These are phyloP conservation scores for Eurypyga helias DNA, from an alignment of 2,113 vertebrate species.

Conservation along the genomic window DNA sequence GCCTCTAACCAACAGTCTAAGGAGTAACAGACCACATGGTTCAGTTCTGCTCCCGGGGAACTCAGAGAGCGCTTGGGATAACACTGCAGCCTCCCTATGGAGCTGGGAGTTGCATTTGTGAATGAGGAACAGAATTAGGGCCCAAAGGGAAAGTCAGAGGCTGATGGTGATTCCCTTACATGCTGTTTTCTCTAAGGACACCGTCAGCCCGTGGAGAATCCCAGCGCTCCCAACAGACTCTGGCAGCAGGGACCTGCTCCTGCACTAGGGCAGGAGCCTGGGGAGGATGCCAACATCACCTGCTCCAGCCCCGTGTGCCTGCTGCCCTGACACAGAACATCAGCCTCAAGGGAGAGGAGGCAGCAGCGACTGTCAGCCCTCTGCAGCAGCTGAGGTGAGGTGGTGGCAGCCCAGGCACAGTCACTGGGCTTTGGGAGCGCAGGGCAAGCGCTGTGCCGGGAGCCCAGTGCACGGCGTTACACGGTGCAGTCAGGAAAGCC, in stretches of 20 bases:
- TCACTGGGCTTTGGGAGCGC: fast-evolving
- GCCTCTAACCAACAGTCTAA: not conserved
- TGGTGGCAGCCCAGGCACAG: not conserved
- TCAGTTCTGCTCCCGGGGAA: not conserved
- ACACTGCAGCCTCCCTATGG: fast-evolving
- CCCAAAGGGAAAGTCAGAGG: not conserved
- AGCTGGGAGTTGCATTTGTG: not conserved
- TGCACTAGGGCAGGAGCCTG: fast-evolving
- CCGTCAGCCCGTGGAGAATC: fast-evolving
- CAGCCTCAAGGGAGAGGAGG: too few species aligned
- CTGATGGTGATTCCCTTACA: fast-evolving
- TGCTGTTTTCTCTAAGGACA: not conserved
- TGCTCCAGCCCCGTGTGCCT: fast-evolving
- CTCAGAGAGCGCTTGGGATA: fast-evolving
- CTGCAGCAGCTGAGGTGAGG: too few species aligned
- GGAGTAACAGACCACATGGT: fast-evolving
- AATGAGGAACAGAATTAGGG: not conserved
- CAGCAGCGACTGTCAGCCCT: too few species aligned
- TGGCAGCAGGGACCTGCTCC: fast-evolving
- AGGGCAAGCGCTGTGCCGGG: fast-evolving
- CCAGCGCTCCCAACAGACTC: not conserved
- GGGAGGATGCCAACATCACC: not conserved
- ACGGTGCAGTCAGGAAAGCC: not conserved
- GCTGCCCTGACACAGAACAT: not conserved
- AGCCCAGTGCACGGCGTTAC: fast-evolving